These are phyloP conservation scores for Sminthurinus aureus DNA, from an alignment of 2,888 invertebrate genomes.

Conservation along the genomic window DNA sequence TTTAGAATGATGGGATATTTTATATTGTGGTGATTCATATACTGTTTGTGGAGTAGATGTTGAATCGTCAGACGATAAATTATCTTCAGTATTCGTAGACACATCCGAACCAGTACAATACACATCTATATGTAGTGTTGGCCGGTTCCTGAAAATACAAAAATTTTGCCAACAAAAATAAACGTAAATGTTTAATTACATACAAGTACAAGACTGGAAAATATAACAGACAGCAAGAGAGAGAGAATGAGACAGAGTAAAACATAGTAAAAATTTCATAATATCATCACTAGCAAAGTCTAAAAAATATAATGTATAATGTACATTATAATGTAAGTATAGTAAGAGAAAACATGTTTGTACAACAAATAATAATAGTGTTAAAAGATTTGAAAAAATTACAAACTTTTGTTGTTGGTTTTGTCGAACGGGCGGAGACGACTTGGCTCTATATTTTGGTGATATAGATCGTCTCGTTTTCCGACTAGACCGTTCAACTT, in stretches of 20 bases:
- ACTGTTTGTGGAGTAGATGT: slow-evolving; percentile 72
- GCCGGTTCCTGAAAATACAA: slow-evolving; percentile 61
- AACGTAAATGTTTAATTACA: slow-evolving; percentile 1
- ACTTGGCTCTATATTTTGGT: slow-evolving; percentile 34
- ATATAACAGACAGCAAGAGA: neutral
- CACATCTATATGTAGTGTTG: slow-evolving; percentile 78
- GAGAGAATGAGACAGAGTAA: no score
- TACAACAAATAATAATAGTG: neutral
- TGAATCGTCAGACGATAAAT: slow-evolving; percentile 62
- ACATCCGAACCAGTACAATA: slow-evolving; percentile 74
- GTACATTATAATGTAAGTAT: neutral
- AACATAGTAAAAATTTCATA: no score
- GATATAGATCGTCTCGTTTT: slow-evolving; percentile 24
- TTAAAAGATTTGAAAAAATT: neutral
- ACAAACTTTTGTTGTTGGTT: slow-evolving; percentile 18
- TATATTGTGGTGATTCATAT: slow-evolving; percentile 70
- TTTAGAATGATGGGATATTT: slow-evolving; percentile 68
- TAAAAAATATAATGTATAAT: neutral
- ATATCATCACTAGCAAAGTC: neutral
- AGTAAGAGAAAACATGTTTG: slow-evolving; percentile 1
- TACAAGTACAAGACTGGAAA: neutral
- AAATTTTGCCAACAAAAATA: slow-evolving; percentile 25
- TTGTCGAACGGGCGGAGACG: slow-evolving; percentile 32
- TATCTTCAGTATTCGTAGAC: slow-evolving; percentile 61
- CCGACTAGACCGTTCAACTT: slow-evolving; percentile 12